Percentiles rank a stretch among this genome's conserved stretches.
Conservation (phyloP, 2,113 vertebrate genomes). For the Seriola dumerili region DNA sequence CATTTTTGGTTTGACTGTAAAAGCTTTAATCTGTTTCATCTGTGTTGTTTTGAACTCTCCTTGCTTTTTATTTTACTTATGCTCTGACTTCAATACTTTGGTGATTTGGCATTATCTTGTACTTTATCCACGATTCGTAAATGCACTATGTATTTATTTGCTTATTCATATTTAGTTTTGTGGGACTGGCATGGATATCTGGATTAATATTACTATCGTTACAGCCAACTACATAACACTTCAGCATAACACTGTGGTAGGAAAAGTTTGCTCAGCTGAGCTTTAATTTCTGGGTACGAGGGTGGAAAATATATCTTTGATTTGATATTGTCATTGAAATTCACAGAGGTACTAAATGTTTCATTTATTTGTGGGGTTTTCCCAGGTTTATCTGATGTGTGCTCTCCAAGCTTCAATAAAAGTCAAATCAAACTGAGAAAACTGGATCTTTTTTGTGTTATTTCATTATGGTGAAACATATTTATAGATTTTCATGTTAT, state of each 20-base stretch:
- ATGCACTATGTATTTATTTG: slow-evolving; percentile 67
- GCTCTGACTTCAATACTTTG: slow-evolving; percentile 35
- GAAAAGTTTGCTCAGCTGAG: not conserved
- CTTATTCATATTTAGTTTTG: slow-evolving; percentile 35
- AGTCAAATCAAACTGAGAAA: slow-evolving; percentile 33
- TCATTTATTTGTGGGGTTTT: slow-evolving; percentile 42
- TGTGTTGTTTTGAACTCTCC: not conserved
- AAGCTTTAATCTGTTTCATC: slow-evolving; percentile 5
- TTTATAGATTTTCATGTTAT: not conserved
- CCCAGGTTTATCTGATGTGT: slow-evolving; percentile 30
- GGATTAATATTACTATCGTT: slow-evolving; percentile 22
- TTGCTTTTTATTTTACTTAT: slow-evolving; percentile 30
- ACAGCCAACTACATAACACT: slow-evolving; percentile 15
- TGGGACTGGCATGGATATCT: slow-evolving; percentile 29
- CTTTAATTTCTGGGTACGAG: slow-evolving; percentile 45
- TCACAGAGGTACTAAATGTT: slow-evolving; percentile 19
- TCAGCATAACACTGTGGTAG: not conserved
- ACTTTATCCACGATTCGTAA: slow-evolving; percentile 22
- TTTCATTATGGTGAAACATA: not conserved
- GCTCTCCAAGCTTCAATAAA: slow-evolving; percentile 66
- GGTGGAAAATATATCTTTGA: slow-evolving; percentile 23
- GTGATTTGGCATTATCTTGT: slow-evolving; percentile 40
- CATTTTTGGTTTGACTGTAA: slow-evolving; percentile 4
- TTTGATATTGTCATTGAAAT: slow-evolving; percentile 37
- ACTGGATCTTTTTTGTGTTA: not conserved